Base-by-base conservation (phyloP, 53 echinoderm and acorn worm genomes). In the Apostichopus leukothele region DNA sequence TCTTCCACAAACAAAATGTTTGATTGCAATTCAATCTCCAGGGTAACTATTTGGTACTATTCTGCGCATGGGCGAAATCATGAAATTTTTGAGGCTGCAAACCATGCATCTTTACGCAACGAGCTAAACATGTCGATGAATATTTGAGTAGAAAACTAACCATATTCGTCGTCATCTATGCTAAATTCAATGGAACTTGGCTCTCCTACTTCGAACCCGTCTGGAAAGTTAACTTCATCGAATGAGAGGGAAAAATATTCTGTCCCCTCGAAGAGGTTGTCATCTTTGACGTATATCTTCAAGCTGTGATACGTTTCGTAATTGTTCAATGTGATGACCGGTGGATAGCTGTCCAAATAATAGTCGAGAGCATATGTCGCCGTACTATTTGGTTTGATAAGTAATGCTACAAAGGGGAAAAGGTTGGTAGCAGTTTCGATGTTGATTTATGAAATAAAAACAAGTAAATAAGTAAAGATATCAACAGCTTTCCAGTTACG, bases 111-210 rank as follows among this genome's bases (percentile, higher is more conserved):
- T 39, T 1, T 39, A 39, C 39, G 39, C 39, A 39, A 39, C 39
- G 39, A 39, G 39, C 39, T 39, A 25, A 25, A 1, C 25, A 25
- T 25, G 25, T 25, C 25, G 23, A 74, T 74, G 1, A 7, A 23
- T 74, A 12, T 74, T 74, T 74, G 20, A 39, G 39, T 39, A 39
- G 39, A 39, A 39, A 39, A 50, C 85, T 27, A 23, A 84, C 85
- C 66, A 22, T 84, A 67, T 6, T 84, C 85, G 13, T 60, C 26
- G 67, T 84, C 85, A 9, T 67, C 10, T 22, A 84, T 84, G 20
- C 3, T 21, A 61, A 23, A 63, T 12, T 18, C 50, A 10, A 27
- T 9, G 5, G 60, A 9, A 7, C 22, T 23, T 13, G 14, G 4
- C 3, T 39, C 66, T 13, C 22, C 85, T 66, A 66, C 67, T 19